A percentile compares a stretch with the other conserved stretches of the same genome.
Conservation (phyloP, 2,113 vertebrate species). For the Sigmodon hispidus region DNA sequence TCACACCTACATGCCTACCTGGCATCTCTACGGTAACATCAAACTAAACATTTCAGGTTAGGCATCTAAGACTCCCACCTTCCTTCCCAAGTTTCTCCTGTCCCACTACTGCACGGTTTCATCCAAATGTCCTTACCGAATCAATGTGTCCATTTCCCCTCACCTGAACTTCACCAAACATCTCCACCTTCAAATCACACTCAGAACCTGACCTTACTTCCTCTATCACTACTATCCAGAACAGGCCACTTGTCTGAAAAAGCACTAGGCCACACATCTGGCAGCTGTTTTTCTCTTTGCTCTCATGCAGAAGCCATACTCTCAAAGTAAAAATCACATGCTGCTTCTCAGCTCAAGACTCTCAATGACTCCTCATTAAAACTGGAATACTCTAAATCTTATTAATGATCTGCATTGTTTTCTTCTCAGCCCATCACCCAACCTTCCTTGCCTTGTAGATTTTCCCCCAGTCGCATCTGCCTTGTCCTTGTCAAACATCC, state of each 20-base stretch:
- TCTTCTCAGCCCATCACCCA: neutral
- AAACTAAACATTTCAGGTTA: neutral
- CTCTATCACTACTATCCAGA: too few species aligned
- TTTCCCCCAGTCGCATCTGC: neutral
- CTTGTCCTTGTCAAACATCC: neutral
- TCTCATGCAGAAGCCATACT: neutral
- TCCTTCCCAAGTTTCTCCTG: neutral
- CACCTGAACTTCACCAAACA: neutral
- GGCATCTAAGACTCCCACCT: neutral
- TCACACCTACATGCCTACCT: neutral
- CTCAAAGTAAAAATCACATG: neutral
- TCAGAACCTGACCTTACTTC: neutral
- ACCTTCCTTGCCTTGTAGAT: neutral
- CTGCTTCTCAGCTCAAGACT: neutral
- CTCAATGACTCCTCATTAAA: neutral
- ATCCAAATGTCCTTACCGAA: neutral
- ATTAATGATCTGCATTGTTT: neutral
- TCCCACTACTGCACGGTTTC: neutral
- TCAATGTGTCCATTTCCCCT: neutral
- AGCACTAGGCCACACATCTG: neutral
- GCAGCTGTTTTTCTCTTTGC: neutral
- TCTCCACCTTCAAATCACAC: neutral
- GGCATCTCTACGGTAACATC: neutral
- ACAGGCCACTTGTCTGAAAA: neutral
- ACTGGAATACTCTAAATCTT: neutral